Evolutionary conservation across 53 echinoderm and acorn worm species (phyloP).

Genomic region (Mesocentrotus franciscanus): DNA sequence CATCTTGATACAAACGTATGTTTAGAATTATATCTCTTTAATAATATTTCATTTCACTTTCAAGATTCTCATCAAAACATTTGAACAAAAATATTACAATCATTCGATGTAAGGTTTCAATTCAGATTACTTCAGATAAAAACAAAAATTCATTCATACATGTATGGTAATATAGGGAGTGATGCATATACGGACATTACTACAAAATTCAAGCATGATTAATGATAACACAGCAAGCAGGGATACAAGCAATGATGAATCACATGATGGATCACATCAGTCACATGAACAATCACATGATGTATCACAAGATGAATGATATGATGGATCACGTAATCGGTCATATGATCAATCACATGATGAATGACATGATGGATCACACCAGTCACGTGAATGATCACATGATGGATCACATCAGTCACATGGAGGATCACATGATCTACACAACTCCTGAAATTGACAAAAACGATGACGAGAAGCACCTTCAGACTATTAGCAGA

Average conservation of each 20-base stretch:
- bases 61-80: slow-evolving; percentile 22
- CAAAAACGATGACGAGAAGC: background rate
- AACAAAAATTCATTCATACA: background rate
- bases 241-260: background rate
- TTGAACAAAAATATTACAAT: background rate
- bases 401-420: background rate
- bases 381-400: background rate
- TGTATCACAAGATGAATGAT: too few relatives aligned
- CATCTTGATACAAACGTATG: slow-evolving; percentile 54
- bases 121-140: background rate
- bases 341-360: background rate
- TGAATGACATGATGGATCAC: background rate
- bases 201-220: slow-evolving; percentile 7
- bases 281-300: background rate
- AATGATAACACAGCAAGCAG: slow-evolving; percentile 25
- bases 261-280: background rate
- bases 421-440: background rate
- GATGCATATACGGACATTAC: background rate
- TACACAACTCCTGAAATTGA: background rate
- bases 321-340: too few relatives aligned
- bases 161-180: background rate
- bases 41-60: slow-evolving; percentile 51
- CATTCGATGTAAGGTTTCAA: slow-evolving; percentile 41
- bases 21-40: slow-evolving; percentile 42
- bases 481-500: background rate